phyloP scores from a whole-genome alignment of 2,888 invertebrate species.

The Hyalella azteca region DNA sequence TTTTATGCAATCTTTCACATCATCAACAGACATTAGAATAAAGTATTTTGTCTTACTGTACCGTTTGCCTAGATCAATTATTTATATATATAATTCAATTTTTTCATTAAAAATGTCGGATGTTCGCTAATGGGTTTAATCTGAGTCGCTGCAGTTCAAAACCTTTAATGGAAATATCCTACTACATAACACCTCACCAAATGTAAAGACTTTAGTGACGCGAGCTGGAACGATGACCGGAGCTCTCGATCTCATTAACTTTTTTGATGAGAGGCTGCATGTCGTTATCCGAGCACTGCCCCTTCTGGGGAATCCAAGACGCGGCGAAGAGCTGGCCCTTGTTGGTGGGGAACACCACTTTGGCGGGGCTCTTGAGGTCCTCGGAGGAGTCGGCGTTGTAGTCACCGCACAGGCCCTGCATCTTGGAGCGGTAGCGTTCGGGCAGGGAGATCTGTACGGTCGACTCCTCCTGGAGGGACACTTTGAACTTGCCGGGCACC shows the following conservation, averaged over 20 bases:
- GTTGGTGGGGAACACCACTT: not conserved
- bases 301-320: not conserved
- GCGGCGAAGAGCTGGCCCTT: not conserved
- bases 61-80: too few relatives aligned
- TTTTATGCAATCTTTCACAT: too few relatives aligned
- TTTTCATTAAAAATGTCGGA: too few relatives aligned
- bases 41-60: too few relatives aligned
- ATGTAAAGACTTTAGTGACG: too few relatives aligned
- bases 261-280: not conserved
- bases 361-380: not conserved
- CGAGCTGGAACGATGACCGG: not conserved
- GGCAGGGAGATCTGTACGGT: not conserved
- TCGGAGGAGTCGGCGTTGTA: not conserved
- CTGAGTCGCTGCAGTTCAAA: too few relatives aligned
- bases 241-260: not conserved
- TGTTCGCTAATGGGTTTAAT: too few relatives aligned
- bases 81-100: too few relatives aligned
- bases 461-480: not conserved
- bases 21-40: too few relatives aligned
- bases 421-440: not conserved
- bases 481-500: not conserved
- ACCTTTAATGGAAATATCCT: too few relatives aligned
- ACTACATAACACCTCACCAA: too few relatives aligned
- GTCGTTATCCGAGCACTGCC: not conserved
- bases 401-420: conserved; percentile 5